Percentiles rank a stretch among this genome's conserved stretches.
Conservation (phyloP, 2,888 invertebrate species). For the Scaptomyza caliginosa region DNA sequence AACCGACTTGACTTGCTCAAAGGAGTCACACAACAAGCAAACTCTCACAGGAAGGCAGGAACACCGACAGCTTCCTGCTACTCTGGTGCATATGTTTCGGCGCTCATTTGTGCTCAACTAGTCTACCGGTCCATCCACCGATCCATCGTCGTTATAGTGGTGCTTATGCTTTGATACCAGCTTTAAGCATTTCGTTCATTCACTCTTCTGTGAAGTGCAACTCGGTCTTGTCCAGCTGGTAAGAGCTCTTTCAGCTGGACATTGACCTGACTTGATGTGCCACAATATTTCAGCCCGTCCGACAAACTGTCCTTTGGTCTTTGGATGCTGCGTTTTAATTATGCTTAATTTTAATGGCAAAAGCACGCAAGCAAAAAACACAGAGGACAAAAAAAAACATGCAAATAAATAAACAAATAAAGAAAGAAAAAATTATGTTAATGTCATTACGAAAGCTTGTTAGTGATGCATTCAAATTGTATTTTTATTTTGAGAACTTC, state of each 20-base stretch:
- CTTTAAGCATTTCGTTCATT: constrained; percentile 51
- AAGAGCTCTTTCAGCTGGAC: constrained; percentile 32
- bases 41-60: constrained; percentile 9
- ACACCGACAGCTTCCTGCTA: constrained; percentile 36
- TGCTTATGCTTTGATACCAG: constrained; percentile 52
- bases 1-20: constrained; percentile 48
- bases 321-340: constrained; percentile 30
- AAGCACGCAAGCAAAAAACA: constrained; percentile 6
- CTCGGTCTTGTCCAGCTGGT: constrained; percentile 30
- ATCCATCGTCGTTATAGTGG: neutral
- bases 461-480: constrained; percentile 39
- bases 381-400: neutral
- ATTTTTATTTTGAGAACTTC: constrained; percentile 14
- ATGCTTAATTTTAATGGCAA: constrained; percentile 41
- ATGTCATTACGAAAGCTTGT: constrained; percentile 40
- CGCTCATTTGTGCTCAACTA: constrained; percentile 33
- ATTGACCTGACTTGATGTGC: constrained; percentile 29
- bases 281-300: neutral
- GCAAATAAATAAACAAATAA: neutral
- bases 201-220: constrained; percentile 39
- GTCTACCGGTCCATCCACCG: neutral
- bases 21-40: constrained; percentile 37
- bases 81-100: constrained; percentile 71
- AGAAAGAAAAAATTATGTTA: constrained; percentile 19
- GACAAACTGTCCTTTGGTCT: constrained; percentile 2